These are phyloP conservation scores for Hyles lineata DNA, from an alignment of 2,888 invertebrate species.

Conservation along the genomic window DNA sequence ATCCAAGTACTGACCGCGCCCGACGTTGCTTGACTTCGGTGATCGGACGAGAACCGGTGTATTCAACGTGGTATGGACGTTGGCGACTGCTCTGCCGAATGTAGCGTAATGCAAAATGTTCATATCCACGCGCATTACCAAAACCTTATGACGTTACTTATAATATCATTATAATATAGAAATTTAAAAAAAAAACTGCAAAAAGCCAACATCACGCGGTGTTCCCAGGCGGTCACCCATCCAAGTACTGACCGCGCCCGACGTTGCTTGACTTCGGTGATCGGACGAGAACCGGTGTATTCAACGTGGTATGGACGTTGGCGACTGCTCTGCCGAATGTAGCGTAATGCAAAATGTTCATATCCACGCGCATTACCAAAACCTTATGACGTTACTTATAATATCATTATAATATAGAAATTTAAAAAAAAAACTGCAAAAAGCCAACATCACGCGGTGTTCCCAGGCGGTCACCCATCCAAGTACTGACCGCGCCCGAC, in stretches of 20 bases:
- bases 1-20: conserved; percentile 82
- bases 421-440: conserved; percentile 47
- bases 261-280: conserved; percentile 82
- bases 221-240: conserved; percentile 81
- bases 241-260: conserved; percentile 81
- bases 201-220: conserved; percentile 73
- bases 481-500: conserved; percentile 81
- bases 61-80: conserved; percentile 77
- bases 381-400: background rate
- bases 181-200: conserved; percentile 36
- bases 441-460: conserved; percentile 74
- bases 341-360: no score
- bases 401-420: background rate
- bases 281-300: conserved; percentile 81
- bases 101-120: no score
- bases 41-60: conserved; percentile 82
- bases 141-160: background rate
- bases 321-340: conserved; percentile 31
- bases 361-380: no score
- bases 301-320: conserved; percentile 77
- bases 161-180: no score
- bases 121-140: background rate
- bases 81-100: conserved; percentile 38
- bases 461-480: conserved; percentile 81
- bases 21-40: conserved; percentile 82